Percentiles rank a stretch among this genome's conserved stretches.
phyloP scores from a whole-genome alignment of 1,140 invertebrate genomes.

The Polypedilum pembai region DNA sequence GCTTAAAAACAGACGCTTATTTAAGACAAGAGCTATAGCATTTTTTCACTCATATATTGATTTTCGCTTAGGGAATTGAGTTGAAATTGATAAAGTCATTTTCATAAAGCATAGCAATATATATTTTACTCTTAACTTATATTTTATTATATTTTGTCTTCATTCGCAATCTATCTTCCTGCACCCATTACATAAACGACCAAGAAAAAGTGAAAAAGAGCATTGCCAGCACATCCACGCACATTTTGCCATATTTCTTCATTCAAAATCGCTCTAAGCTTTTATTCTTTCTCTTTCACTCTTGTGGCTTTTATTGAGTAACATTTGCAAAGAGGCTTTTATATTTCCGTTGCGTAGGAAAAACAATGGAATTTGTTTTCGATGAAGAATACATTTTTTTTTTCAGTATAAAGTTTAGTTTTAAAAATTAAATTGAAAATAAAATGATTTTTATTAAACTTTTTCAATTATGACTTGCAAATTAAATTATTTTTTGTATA shows the following conservation, averaged over 20 bases:
- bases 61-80: conserved; percentile 11
- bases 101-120: conserved; percentile 14
- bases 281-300: background rate
- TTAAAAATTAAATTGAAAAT: too few relatives aligned
- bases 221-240: background rate
- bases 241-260: background rate
- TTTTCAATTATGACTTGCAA: too few relatives aligned
- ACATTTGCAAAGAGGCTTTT: too few relatives aligned
- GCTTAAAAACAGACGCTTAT: background rate
- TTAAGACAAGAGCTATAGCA: background rate
- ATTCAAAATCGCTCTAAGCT: background rate
- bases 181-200: too few relatives aligned
- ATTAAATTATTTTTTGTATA: too few relatives aligned
- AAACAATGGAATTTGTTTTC: too few relatives aligned
- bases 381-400: too few relatives aligned
- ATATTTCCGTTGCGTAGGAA: too few relatives aligned
- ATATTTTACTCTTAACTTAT: background rate
- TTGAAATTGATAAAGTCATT: background rate
- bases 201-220: background rate
- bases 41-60: background rate
- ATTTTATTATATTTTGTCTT: background rate
- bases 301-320: too few relatives aligned
- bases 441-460: too few relatives aligned
- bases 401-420: too few relatives aligned
- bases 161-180: background rate